Base-by-base conservation (phyloP, 2,888 invertebrate genomes). In the Torymus tubicola region DNA sequence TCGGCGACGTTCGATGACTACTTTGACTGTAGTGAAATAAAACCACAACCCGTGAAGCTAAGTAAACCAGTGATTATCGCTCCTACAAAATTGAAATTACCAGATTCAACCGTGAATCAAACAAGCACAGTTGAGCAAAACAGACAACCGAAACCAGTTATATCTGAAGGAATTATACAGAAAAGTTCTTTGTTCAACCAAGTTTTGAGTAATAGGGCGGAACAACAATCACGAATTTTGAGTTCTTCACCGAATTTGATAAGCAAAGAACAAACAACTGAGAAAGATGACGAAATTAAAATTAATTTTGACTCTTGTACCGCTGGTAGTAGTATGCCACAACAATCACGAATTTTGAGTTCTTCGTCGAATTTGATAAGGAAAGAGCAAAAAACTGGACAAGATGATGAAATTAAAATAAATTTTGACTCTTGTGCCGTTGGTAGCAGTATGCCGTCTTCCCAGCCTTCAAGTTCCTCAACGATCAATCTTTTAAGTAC, bases 81-180 rank as follows among this genome's bases (percentile, higher is more conserved):
- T 2, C 83, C 85, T 0, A 73, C 85, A 13, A 85, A 81, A 75
- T 70, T 85, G 1, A 83, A 83, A 13, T 58, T 85, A 10, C 67
- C 83, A 0, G 78, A 84, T 60, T 79, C 78, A 13, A 78, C 74
- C 18, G 69, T 55, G 5, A 69, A 68, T 13, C 31, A 57, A 18
- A 67, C 61, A 12, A 8, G 16, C 1, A 13, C 3, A 4, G 21
- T 52, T 21, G 0, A 24, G 11, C 42, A 78, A 11, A 24, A 10
- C 13, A 31, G 11, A 10, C 50, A 53, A 18, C 53, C 16, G 4
- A 64, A 16, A 10, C 65, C 60, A 11, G 13, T 42, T 13, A 16
- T 55, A 12, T 31, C 13, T 1, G 24, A 24, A 14, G 18, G 14
- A 10, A 14, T 53, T 21, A 42, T 60, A 12, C 63, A 74, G 12